A percentile compares a stretch with the other conserved stretches of the same genome.
These are phyloP conservation scores for Helleia helle DNA, from an alignment of 2,888 invertebrate genomes.

Conservation along the genomic window DNA sequence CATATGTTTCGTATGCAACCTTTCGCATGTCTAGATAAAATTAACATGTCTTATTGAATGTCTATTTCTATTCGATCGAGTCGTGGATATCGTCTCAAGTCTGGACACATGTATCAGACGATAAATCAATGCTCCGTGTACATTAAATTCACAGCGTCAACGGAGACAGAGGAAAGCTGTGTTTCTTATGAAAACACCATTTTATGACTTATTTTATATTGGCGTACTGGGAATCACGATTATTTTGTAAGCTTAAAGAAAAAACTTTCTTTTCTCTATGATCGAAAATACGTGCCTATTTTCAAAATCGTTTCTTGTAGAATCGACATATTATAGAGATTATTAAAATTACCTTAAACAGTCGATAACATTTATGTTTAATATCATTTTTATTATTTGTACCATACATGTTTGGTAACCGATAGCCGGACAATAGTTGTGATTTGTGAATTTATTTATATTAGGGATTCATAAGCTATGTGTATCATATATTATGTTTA, in stretches of 20 bases:
- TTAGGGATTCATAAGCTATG: too few species aligned
- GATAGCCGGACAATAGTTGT: too few species aligned
- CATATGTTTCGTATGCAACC: neutral
- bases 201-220: neutral
- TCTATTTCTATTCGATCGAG: constrained; percentile 6
- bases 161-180: neutral
- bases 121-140: neutral
- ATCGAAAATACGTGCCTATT: neutral
- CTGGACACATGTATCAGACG: neutral
- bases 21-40: constrained; percentile 2
- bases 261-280: neutral
- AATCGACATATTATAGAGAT: too few species aligned
- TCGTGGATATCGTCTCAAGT: neutral
- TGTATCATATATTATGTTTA: too few species aligned
- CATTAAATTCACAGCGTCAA: neutral
- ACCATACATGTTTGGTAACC: too few species aligned
- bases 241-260: neutral
- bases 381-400: too few species aligned
- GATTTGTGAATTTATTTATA: too few species aligned
- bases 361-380: too few species aligned
- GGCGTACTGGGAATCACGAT: neutral
- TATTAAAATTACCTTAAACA: too few species aligned
- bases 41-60: constrained; percentile 7
- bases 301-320: neutral
- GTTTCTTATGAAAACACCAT: neutral